Evolutionary conservation across 2,888 invertebrate species (phyloP).

Genomic region (Drosophila kuntzei): DNA sequence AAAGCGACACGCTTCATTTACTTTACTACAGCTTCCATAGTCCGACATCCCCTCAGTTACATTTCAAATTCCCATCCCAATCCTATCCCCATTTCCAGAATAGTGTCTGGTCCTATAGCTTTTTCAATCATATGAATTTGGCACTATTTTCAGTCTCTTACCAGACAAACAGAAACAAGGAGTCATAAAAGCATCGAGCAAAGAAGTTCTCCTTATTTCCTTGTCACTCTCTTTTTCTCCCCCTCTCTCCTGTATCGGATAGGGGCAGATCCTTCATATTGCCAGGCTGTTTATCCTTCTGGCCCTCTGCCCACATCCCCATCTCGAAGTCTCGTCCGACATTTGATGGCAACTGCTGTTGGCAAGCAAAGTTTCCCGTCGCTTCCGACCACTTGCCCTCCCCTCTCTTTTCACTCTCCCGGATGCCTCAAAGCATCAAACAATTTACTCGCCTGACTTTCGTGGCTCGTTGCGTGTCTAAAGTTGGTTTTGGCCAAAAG

Average conservation of each 20-base stretch:
- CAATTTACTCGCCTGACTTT: conserved; percentile 67
- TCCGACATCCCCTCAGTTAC: conserved; percentile 14
- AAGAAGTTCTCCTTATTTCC: conserved; percentile 40
- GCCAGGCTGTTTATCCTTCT: conserved; percentile 53
- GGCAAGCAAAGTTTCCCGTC: conserved; percentile 70
- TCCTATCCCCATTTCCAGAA: conserved; percentile 37
- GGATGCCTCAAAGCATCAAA: conserved; percentile 58
- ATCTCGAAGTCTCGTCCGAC: conserved; percentile 45
- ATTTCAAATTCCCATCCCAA: conserved; percentile 5
- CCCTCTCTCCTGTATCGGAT: neutral
- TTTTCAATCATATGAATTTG: conserved; percentile 52
- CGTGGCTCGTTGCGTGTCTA: conserved; percentile 39
- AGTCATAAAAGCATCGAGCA: conserved; percentile 60
- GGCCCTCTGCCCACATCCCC: conserved; percentile 45
- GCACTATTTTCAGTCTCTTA: conserved; percentile 39
- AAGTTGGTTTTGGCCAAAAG: conserved; percentile 53
- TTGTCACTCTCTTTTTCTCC: conserved; percentile 9
- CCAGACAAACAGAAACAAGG: conserved; percentile 42
- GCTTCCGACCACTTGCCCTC: conserved; percentile 51
- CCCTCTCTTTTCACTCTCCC: neutral
- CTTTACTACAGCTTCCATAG: conserved; percentile 57
- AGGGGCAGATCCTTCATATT: conserved; percentile 51
- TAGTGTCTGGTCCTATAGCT: conserved; percentile 33
- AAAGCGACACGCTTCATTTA: conserved; percentile 84
- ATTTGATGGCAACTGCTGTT: conserved; percentile 52